These are phyloP conservation scores for Okamejei kenojei DNA, from an alignment of 2,797 vertebrate genomes.

Conservation along the genomic window DNA sequence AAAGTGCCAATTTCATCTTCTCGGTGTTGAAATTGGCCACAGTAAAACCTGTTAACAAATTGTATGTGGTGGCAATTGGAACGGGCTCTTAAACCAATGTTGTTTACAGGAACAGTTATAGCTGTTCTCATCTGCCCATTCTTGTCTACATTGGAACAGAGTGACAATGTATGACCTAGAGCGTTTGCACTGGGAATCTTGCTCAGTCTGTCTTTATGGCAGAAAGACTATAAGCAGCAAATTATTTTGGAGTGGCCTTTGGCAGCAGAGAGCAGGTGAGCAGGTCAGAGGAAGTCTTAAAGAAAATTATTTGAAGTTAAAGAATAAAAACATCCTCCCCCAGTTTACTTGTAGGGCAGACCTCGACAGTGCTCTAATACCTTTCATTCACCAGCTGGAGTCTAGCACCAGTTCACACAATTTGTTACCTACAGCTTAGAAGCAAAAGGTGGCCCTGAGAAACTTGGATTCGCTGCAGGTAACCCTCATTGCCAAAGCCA, in stretches of 20 bases:
- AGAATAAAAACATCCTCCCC: neutral
- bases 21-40: neutral
- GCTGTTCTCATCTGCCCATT: neutral
- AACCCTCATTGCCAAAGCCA: neutral
- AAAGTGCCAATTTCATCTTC: neutral
- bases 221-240: neutral
- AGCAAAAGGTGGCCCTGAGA: neutral
- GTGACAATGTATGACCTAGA: neutral
- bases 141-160: neutral
- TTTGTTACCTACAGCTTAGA: neutral
- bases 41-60: neutral
- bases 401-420: neutral
- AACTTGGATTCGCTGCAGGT: neutral
- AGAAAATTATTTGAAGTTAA: no score
- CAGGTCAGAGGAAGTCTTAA: neutral
- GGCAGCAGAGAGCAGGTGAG: neutral
- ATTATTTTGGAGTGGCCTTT: neutral
- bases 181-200: neutral
- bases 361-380: neutral
- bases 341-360: neutral
- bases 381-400: neutral
- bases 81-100: neutral
- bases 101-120: neutral
- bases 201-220: neutral
- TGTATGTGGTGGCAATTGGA: neutral